Evolutionary conservation across 2,113 vertebrate genomes (phyloP).

Genomic region (Dicentrarchus labrax): DNA sequence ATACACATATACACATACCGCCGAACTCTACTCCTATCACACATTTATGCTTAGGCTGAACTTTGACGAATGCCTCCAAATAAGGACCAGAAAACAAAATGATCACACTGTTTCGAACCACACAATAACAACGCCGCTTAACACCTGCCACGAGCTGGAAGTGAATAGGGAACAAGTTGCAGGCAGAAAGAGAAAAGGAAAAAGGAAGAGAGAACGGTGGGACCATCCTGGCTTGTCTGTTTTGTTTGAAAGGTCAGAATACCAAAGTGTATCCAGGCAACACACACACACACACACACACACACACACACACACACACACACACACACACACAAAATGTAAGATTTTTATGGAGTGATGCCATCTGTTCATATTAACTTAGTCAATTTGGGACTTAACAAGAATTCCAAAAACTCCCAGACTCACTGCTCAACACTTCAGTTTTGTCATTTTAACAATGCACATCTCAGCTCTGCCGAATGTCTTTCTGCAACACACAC

Average conservation of each 20-base stretch:
- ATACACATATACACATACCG: too few relatives aligned
- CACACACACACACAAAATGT: not conserved
- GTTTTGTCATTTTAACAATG: not conserved
- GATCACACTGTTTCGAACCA: not conserved
- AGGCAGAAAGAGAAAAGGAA: slow-evolving; percentile 7
- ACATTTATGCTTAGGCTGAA: slow-evolving; percentile 13
- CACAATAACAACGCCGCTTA: not conserved
- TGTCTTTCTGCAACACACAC: too few relatives aligned
- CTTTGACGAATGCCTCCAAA: not conserved
- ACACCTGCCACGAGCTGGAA: not conserved
- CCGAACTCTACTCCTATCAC: not conserved
- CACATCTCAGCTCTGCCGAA: not conserved
- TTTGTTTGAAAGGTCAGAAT: slow-evolving; percentile 77
- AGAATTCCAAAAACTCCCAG: too few relatives aligned
- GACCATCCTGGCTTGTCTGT: slow-evolving; percentile 20
- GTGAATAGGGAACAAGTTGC: not conserved
- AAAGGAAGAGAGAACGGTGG: not conserved
- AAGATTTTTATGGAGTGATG: slow-evolving; percentile 33
- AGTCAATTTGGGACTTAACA: slow-evolving; percentile 17
- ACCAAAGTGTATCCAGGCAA: slow-evolving; percentile 67
- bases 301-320: slow-evolving; percentile 45
- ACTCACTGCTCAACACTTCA: slow-evolving; percentile 7
- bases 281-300: slow-evolving; percentile 42
- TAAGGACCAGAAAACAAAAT: not conserved
- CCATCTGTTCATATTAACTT: slow-evolving; percentile 41